Base-by-base conservation (phyloP, 2,797 vertebrate genomes). In the Enoplosus armatus region DNA sequence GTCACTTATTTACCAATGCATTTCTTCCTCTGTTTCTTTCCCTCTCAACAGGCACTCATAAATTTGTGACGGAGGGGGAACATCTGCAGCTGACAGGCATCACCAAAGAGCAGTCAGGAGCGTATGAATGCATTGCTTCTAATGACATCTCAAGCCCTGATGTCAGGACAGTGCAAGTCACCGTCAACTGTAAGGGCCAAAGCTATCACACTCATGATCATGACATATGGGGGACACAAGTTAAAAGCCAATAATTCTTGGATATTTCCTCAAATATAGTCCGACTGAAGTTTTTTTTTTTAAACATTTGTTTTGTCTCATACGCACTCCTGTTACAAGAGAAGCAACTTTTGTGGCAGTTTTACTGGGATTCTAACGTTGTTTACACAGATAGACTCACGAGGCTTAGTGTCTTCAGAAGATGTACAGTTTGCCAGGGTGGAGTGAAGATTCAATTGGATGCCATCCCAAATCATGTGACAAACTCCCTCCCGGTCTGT, bases 101-200 rank as follows among this genome's bases (percentile, higher is more conserved):
- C 93, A 98, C 97, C 18, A 97, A 97, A 88, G 97, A 99, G 76
- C 97, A 99, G 90, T 98, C 98, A 0, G 98, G 98, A 41, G 95
- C 97, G 1, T 99, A 99, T 0, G 98, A 99, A 64, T 99, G 98
- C 95, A 97, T 96, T 0, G 97, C 98, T 0, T 95, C 97, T 63
- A 99, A 99, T 0, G 98, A 99, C 0, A 97, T 99, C 27, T 97
- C 96, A 0, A 91, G 92, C 2, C 96, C 98, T 0, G 98, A 99
- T 0, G 93, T 98, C 77, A 89, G 96, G 88, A 97, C 95, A 80
- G 97, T 99, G 45, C 96, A 96, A 88, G 96, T 99, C 80, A 98
- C 97, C 0, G 97, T 99, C 35, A 99, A 99, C 90, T 99, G 98
- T 99, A 95, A 99, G 98, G 86, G 12, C 3, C 22, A 8, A 45